A percentile compares a stretch with the other conserved stretches of the same genome.
phyloP scores from a whole-genome alignment of 2,797 vertebrate genomes.

The Mico argentatus region DNA sequence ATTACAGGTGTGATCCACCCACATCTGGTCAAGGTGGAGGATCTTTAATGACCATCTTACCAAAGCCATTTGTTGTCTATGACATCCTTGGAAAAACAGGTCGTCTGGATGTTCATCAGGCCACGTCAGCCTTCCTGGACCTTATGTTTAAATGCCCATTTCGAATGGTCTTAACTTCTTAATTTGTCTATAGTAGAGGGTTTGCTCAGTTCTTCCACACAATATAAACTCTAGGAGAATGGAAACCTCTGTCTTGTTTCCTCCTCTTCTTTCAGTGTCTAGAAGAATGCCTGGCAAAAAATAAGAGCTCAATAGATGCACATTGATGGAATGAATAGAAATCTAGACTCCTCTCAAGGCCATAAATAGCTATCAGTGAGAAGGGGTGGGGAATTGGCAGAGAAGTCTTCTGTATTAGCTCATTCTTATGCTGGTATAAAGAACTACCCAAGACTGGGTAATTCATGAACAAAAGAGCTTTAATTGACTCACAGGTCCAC shows the following conservation, averaged over 20 bases:
- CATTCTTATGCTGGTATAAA: not conserved
- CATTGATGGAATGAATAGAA: not conserved
- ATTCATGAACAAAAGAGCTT: not conserved
- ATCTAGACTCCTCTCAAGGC: not conserved
- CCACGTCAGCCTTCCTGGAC: not conserved
- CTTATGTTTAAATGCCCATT: not conserved
- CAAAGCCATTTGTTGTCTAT: not conserved
- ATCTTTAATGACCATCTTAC: not conserved
- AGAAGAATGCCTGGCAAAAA: not conserved
- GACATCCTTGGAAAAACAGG: not conserved
- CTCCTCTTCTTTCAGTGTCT: not conserved
- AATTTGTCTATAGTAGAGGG: not conserved
- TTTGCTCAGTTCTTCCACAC: not conserved
- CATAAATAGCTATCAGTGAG: not conserved
- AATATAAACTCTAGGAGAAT: not conserved
- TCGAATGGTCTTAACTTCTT: not conserved
- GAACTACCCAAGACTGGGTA: not conserved
- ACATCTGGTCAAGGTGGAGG: not conserved
- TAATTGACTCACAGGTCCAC: not conserved
- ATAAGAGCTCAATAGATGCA: too few relatives aligned
- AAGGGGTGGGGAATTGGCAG: not conserved
- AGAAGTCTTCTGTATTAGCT: not conserved
- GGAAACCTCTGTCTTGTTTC: not conserved
- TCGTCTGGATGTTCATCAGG: not conserved
- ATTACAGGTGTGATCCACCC: not conserved